These are phyloP conservation scores for Nephrotoma guestfalica DNA, from an alignment of 2,888 invertebrate species.

Conservation along the genomic window DNA sequence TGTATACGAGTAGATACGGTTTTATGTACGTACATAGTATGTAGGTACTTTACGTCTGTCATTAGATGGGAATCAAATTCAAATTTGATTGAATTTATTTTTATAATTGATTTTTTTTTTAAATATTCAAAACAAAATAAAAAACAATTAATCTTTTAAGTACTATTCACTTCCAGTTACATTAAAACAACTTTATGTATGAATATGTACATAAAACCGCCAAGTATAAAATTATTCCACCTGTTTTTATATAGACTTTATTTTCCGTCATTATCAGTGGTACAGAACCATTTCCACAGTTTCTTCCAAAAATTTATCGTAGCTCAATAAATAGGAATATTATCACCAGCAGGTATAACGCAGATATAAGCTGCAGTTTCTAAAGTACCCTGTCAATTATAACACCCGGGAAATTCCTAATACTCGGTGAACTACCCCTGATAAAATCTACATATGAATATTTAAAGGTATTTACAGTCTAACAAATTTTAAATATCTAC, in stretches of 20 bases:
- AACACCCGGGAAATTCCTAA: not conserved
- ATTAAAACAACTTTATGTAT: not conserved
- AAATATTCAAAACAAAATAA: not conserved
- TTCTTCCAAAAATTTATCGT: too few species aligned
- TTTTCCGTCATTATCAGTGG: not conserved
- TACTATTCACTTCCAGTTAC: not conserved
- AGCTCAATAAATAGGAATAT: too few species aligned
- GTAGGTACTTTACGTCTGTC: not conserved
- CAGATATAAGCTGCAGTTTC: too few species aligned
- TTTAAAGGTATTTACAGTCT: not conserved
- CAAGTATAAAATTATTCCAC: not conserved
- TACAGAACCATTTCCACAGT: not conserved
- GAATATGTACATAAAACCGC: not conserved
- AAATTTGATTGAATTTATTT: not conserved
- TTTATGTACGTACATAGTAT: not conserved
- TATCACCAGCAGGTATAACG: too few species aligned
- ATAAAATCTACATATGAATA: not conserved
- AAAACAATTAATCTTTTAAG: not conserved
- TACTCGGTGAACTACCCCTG: not conserved
- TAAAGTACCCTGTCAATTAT: too few species aligned
- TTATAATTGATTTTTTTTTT: not conserved
- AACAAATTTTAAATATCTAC: not conserved
- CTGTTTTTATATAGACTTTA: not conserved
- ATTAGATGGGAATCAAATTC: not conserved
- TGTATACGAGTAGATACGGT: not conserved